Conservation (phyloP, 2,888 invertebrate species). For the Synergus japonicus region DNA sequence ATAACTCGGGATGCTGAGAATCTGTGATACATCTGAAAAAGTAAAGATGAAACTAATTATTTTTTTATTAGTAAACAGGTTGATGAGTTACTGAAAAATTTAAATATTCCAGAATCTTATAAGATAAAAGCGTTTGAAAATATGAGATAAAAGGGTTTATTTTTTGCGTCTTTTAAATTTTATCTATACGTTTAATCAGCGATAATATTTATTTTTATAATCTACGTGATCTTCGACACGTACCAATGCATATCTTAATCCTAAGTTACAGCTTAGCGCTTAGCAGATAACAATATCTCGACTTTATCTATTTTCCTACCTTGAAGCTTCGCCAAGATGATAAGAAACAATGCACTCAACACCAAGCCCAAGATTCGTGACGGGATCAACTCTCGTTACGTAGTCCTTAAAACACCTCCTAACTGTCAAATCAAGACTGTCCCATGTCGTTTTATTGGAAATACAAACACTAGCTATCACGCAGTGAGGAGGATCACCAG, state of each 20-base stretch:
- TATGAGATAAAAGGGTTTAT: too few species aligned
- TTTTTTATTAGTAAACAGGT: background rate
- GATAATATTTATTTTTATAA: background rate
- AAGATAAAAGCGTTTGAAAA: too few species aligned
- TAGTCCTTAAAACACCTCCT: constrained; percentile 97
- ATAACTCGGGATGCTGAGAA: constrained; percentile 90
- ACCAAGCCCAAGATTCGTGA: constrained; percentile 79
- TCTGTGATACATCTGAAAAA: constrained; percentile 83
- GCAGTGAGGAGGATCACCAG: constrained; percentile 77
- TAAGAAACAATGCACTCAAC: constrained; percentile 94
- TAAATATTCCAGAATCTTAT: too few species aligned
- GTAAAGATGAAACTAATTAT: background rate
- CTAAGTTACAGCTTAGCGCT: background rate
- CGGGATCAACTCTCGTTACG: constrained; percentile 94
- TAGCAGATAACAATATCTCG: background rate
- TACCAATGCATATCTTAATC: background rate
- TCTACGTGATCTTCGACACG: background rate
- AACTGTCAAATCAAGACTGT: constrained; percentile 93
- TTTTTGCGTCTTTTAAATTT: too few species aligned
- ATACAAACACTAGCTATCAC: constrained; percentile 93
- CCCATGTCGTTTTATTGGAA: constrained; percentile 96
- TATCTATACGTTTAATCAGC: background rate
- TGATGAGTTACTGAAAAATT: background rate
- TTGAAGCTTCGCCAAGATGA: constrained; percentile 92
- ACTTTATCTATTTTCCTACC: constrained; percentile 50